phyloP scores from a whole-genome alignment of 2,113 vertebrate species.

The Crotalus viridis region DNA sequence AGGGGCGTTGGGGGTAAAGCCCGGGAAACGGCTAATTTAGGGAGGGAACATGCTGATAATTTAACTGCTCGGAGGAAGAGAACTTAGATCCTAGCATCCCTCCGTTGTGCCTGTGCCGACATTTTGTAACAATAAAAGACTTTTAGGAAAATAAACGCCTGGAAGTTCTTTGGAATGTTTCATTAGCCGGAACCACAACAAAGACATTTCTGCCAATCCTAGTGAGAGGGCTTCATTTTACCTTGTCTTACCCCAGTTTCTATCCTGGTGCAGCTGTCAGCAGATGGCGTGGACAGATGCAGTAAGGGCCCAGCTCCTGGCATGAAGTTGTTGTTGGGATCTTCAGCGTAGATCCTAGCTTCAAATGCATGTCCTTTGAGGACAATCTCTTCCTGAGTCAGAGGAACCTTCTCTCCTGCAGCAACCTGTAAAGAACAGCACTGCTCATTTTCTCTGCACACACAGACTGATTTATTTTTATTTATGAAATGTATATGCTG shows the following conservation, averaged over 20 bases:
- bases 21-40: no score
- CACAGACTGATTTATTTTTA: not conserved
- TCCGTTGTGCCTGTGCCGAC: no score
- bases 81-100: no score
- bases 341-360: constrained; percentile 95
- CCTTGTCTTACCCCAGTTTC: constrained; percentile 96
- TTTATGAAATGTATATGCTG: not conserved
- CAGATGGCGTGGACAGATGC: constrained; percentile 85
- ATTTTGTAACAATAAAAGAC: no score
- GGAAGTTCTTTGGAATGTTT: no score
- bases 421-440: constrained; percentile 78
- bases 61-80: no score
- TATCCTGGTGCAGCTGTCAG: constrained; percentile 81
- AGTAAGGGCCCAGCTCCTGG: constrained; percentile 89
- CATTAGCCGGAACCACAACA: no score
- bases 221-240: constrained; percentile 49
- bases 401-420: constrained; percentile 89
- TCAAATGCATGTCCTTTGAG: constrained; percentile 92
- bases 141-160: no score
- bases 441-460: not conserved
- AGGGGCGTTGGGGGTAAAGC: no score
- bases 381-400: constrained; percentile 87
- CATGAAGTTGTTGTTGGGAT: constrained; percentile 90
- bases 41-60: no score
- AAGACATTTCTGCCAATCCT: not conserved